Conservation (phyloP, 1,140 invertebrate genomes). For the Drosophila hydei region DNA sequence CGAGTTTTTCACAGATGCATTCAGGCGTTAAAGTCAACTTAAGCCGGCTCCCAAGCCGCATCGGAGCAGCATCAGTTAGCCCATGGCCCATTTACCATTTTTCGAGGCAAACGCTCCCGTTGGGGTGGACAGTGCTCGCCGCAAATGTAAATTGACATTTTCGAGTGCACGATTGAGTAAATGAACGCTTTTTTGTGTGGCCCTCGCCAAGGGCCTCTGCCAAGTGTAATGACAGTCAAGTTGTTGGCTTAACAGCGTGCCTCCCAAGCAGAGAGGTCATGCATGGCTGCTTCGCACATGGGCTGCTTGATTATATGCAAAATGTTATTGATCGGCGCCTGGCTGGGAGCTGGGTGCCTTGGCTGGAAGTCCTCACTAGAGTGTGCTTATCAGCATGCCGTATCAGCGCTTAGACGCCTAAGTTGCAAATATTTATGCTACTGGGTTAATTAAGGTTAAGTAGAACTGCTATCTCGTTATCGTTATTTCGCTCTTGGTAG, state of each 20-base stretch:
- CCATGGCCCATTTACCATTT: conserved; percentile 37
- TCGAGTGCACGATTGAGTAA: conserved; percentile 82
- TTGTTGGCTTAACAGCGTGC: conserved; percentile 71
- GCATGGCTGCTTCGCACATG: conserved; percentile 55
- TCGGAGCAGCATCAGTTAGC: conserved; percentile 27
- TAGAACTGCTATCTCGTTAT: background rate
- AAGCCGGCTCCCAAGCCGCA: conserved; percentile 44
- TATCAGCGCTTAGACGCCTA: conserved; percentile 12
- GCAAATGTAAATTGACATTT: conserved; percentile 82
- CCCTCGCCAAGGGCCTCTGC: conserved; percentile 13
- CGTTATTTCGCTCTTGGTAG: background rate
- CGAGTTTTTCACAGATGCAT: conserved; percentile 63
- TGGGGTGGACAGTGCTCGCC: conserved; percentile 57
- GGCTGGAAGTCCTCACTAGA: conserved; percentile 4
- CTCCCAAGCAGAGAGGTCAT: conserved; percentile 49
- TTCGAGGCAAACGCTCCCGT: conserved; percentile 8
- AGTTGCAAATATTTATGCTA: conserved; percentile 21
- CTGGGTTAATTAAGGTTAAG: conserved; percentile 56
- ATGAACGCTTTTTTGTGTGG: conserved; percentile 64
- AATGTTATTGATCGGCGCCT: conserved; percentile 46
- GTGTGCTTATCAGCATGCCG: conserved; percentile 8
- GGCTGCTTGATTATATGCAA: conserved; percentile 73
- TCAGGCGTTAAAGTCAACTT: conserved; percentile 82
- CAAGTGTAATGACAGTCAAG: conserved; percentile 73
- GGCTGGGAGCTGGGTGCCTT: background rate